phyloP scores from a whole-genome alignment of 2,797 vertebrate genomes.

The Chiloscyllium punctatum region DNA sequence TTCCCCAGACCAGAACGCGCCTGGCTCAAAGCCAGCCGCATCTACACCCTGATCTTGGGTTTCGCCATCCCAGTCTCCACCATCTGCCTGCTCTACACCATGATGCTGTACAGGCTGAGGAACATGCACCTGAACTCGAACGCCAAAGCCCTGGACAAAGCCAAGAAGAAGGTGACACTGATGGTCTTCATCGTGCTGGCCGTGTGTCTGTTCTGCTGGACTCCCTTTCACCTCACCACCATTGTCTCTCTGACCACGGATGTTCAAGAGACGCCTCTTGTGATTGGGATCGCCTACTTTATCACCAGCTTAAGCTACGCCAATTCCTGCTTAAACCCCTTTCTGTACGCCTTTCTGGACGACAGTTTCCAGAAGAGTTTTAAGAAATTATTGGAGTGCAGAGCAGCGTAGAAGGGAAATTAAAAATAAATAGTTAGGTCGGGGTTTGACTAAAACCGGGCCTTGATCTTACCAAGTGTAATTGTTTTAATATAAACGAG shows the following conservation, averaged over 20 bases:
- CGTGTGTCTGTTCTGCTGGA: slow-evolving; percentile 78
- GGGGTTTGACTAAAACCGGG: rapidly evolving
- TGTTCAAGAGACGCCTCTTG: slow-evolving; percentile 66
- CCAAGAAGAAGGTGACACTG: slow-evolving; percentile 75
- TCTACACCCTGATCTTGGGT: slow-evolving; percentile 72
- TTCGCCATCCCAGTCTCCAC: slow-evolving; percentile 74
- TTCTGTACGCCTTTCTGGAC: slow-evolving; percentile 76
- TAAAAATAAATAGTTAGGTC: too few relatives aligned
- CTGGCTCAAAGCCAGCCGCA: slow-evolving; percentile 76
- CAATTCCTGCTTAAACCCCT: slow-evolving; percentile 78
- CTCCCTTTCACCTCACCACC: slow-evolving; percentile 77
- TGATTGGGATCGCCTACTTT: slow-evolving; percentile 74
- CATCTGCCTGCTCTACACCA: slow-evolving; percentile 70
- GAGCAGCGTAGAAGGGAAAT: slow-evolving; percentile 52
- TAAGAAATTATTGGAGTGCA: slow-evolving; percentile 65
- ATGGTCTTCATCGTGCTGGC: slow-evolving; percentile 78
- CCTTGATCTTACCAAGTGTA: background rate
- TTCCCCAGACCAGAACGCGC: slow-evolving; percentile 69
- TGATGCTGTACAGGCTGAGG: slow-evolving; percentile 71
- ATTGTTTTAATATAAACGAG: background rate
- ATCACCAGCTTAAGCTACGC: slow-evolving; percentile 80
- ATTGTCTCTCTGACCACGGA: slow-evolving; percentile 75
- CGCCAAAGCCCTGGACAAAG: slow-evolving; percentile 73
- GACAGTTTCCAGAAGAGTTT: slow-evolving; percentile 76
- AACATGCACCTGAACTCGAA: slow-evolving; percentile 73